Evolutionary conservation across 2,888 invertebrate species (phyloP).

Genomic region (Scaptomyza flava): DNA sequence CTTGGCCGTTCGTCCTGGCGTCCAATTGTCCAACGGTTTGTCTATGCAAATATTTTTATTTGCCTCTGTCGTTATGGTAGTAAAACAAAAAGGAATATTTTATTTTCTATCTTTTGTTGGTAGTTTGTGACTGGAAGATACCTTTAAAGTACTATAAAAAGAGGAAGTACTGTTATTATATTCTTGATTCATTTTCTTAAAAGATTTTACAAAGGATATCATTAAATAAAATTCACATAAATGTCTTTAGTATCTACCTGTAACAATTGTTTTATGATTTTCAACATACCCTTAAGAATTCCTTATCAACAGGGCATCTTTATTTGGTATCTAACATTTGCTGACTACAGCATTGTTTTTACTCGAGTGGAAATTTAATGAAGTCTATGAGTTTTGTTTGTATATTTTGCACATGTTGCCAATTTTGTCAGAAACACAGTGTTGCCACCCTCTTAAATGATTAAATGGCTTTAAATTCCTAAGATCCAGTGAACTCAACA

Average conservation of each 20-base stretch:
- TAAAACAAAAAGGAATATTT: slow-evolving; percentile 31
- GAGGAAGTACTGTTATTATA: too few species aligned
- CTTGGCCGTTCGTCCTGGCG: slow-evolving; percentile 60
- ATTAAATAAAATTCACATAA: background rate
- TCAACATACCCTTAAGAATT: background rate
- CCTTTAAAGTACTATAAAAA: background rate
- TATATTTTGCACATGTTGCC: slow-evolving; percentile 66
- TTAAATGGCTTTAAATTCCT: slow-evolving; percentile 56
- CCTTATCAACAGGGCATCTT: background rate
- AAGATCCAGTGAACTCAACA: slow-evolving; percentile 39
- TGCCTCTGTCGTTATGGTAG: slow-evolving; percentile 61
- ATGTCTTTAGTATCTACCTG: background rate
- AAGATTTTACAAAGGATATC: too few species aligned
- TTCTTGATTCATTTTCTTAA: too few species aligned
- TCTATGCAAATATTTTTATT: slow-evolving; percentile 82
- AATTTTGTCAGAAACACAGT: slow-evolving; percentile 32
- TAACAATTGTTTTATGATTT: background rate
- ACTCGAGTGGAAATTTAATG: slow-evolving; percentile 29
- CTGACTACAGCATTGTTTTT: slow-evolving; percentile 46
- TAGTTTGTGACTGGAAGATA: background rate
- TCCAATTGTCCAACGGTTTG: slow-evolving; percentile 71
- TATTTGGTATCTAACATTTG: slow-evolving; percentile 18
- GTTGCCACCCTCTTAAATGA: slow-evolving; percentile 32
- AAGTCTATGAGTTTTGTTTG: slow-evolving; percentile 17
- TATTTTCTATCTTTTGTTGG: too few species aligned